Evolutionary conservation across 2,888 invertebrate genomes (phyloP), one percentile per base, ranked within the genome.

Genomic region (Gortyna flavago): DNA sequence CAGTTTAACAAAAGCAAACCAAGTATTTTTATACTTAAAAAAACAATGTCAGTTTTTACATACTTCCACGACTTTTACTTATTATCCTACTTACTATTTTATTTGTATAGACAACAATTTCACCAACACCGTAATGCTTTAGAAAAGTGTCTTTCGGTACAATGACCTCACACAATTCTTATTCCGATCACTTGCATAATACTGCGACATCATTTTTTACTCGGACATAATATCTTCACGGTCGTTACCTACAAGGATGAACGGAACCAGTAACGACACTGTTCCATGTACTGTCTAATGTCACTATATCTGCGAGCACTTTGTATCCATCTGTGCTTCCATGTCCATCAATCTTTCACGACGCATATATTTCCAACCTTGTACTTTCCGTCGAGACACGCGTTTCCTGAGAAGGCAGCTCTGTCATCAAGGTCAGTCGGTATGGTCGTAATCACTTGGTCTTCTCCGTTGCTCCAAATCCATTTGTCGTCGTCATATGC

Each of bases 381-480:
- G 25, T 75, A 57, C 54, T 54, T 80, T 1, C 83, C 86, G 0
- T 0, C 5, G 0, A 88, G 88, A 66, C 88, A 88, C 1, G 32
- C 71, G 3, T 65, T 44, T 3, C 71, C 88, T 5, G 66, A 16
- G 32, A 88, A 88, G 2, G 88, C 86, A 13, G 88, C 83, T 61
- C 88, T 81, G n/a, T 88, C 80, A 16, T 54, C 81, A 29, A 88
- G 32, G 2, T 35, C 57, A 1, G 41, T 18, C 4, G 66, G 9
- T 0, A 79, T 80, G 0, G 82, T 80, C n/a, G 72, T 38, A 21
- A 70, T 61, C 0, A n/a, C 51, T 21, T 70, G 62, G 0, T 73
- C 75, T 2, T 77, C 62, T 18, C 72, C 80, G 44, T 81, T 77
- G 25, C 78, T 77, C 88, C 88, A 88, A n/a, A 88, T 64, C 88